Percentiles rank a stretch among this genome's conserved stretches.
Conservation (phyloP, 1,140 invertebrate species). For the Drosophila serrata region DNA sequence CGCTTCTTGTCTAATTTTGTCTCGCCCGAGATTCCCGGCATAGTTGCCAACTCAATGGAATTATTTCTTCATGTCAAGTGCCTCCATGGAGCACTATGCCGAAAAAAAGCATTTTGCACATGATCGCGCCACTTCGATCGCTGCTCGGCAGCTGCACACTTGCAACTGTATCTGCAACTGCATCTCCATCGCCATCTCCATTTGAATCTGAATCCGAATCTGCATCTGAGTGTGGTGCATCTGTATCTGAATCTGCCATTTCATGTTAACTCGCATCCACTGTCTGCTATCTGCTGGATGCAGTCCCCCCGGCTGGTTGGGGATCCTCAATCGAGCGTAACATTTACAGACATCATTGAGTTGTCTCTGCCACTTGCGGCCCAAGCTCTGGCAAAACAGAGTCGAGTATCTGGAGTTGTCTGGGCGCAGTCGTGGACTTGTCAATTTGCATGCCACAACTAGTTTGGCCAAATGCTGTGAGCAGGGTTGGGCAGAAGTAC, state of each 20-base stretch:
- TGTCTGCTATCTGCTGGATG: conserved; percentile 20
- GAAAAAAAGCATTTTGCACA: conserved; percentile 61
- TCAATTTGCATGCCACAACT: conserved; percentile 52
- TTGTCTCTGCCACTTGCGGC: conserved; percentile 60
- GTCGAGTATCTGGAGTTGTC: conserved; percentile 37
- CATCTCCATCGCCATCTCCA: conserved; percentile 10
- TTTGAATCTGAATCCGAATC: conserved; percentile 26
- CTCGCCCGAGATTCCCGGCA: conserved; percentile 77
- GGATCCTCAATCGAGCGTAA: conserved; percentile 68
- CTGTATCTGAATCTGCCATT: conserved; percentile 42
- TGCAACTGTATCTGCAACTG: conserved; percentile 42
- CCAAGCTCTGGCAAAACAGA: conserved; percentile 35
- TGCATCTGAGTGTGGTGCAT: conserved; percentile 33
- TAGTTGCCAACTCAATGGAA: conserved; percentile 80
- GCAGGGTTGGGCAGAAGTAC: conserved; percentile 14
- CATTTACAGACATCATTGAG: conserved; percentile 66
- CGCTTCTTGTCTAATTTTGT: conserved; percentile 81
- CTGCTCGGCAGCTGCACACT: conserved; percentile 41
- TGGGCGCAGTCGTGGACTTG: conserved; percentile 26
- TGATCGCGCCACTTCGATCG: conserved; percentile 57
- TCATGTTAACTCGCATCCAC: conserved; percentile 49
- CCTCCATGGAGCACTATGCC: conserved; percentile 47
- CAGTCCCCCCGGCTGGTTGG: conserved; percentile 27
- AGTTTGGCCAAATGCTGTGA: conserved; percentile 27
- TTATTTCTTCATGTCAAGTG: conserved; percentile 82